phyloP scores from a whole-genome alignment of 2,888 invertebrate species.

The Oscheius sp. region DNA sequence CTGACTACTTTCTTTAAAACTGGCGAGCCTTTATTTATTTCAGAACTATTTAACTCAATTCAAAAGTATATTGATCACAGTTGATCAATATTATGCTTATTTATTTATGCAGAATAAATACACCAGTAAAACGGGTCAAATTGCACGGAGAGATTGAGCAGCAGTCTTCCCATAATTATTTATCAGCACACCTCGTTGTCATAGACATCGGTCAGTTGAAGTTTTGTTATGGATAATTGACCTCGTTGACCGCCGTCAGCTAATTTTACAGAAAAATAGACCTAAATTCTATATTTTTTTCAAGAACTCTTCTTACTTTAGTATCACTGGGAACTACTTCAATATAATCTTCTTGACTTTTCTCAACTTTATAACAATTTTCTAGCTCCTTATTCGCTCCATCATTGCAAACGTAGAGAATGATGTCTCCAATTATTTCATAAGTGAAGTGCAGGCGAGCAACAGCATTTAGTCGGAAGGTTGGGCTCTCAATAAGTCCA shows the following conservation, averaged over 20 bases:
- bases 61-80: too few species aligned
- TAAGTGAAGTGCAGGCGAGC: conserved; percentile 66
- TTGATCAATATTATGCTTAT: too few species aligned
- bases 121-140: too few species aligned
- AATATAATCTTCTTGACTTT: conserved; percentile 56
- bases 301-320: conserved; percentile 40
- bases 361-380: conserved; percentile 63
- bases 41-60: too few species aligned
- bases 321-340: conserved; percentile 67
- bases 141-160: too few species aligned
- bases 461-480: conserved; percentile 64
- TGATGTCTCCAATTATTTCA: conserved; percentile 51
- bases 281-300: conserved; percentile 28
- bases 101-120: too few species aligned
- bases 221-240: conserved; percentile 31
- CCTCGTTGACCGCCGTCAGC: conserved; percentile 36
- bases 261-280: conserved; percentile 43
- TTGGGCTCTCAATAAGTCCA: conserved; percentile 64
- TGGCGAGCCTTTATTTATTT: too few species aligned
- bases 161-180: too few species aligned
- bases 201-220: conserved; percentile 38
- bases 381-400: conserved; percentile 66
- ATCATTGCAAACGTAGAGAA: conserved; percentile 67
- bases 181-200: conserved; percentile 40
- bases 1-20: conserved; percentile 99